phyloP scores from a whole-genome alignment of 2,888 invertebrate species.

The Xylota segnis region DNA sequence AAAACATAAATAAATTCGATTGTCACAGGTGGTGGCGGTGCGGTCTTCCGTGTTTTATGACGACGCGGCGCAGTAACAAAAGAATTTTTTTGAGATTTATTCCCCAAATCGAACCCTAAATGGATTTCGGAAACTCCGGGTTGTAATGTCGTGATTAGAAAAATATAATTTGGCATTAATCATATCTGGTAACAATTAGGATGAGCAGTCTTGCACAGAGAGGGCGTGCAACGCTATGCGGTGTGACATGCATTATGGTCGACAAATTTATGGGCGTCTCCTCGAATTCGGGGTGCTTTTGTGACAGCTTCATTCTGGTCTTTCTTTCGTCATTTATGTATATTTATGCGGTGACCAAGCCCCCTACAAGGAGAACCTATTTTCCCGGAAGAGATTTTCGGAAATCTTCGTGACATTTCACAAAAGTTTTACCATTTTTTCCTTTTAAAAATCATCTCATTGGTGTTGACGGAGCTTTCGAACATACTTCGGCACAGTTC shows the following conservation, averaged over 20 bases:
- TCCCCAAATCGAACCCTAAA: slow-evolving; percentile 28
- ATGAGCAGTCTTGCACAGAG: background rate
- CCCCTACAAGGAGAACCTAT: no score
- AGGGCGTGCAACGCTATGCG: background rate
- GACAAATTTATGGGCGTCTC: background rate
- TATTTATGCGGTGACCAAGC: no score
- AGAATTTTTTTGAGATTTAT: slow-evolving; percentile 27
- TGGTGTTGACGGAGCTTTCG: no score
- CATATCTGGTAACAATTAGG: background rate
- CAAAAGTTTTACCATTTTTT: no score
- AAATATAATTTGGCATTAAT: no score
- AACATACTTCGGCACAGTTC: no score
- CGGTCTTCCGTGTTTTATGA: slow-evolving; percentile 29
- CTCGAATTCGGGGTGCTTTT: background rate
- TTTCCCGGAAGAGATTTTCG: no score
- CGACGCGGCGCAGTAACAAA: slow-evolving; percentile 22
- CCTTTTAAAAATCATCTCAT: no score
- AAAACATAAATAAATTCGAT: slow-evolving; percentile 27
- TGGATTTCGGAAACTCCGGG: slow-evolving; percentile 44
- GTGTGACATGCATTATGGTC: background rate
- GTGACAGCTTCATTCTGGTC: background rate
- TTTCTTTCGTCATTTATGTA: background rate
- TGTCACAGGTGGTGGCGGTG: slow-evolving; percentile 11
- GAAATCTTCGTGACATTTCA: no score
- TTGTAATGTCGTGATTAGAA: slow-evolving; percentile 29